Conservation (phyloP, 2,888 invertebrate species). For the Copidosoma aretas region DNA sequence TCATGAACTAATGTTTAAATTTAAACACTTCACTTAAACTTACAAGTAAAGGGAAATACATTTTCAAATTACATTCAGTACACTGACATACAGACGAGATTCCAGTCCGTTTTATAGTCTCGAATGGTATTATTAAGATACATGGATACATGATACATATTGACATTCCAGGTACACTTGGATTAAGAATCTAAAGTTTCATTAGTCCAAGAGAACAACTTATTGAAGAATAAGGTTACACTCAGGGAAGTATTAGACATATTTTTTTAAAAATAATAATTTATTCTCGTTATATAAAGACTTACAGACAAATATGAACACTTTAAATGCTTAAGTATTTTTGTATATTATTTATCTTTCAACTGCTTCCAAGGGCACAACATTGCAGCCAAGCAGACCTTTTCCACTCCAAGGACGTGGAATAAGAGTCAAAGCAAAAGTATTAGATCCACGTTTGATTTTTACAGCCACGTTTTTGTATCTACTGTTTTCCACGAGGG, state of each 20-base stretch:
- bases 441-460: constrained; percentile 65
- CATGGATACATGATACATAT: not conserved
- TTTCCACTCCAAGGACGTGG: constrained; percentile 81
- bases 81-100: constrained; percentile 5
- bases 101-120: constrained; percentile 18
- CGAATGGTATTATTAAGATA: not conserved
- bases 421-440: constrained; percentile 68
- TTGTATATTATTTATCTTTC: constrained; percentile 52
- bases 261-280: constrained; percentile 30
- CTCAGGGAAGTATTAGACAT: constrained; percentile 15
- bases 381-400: constrained; percentile 78
- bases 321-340: constrained; percentile 20
- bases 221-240: constrained; percentile 8
- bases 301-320: constrained; percentile 33
- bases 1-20: too few relatives aligned
- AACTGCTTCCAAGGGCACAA: constrained; percentile 64
- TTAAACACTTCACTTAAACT: constrained; percentile 2
- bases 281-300: constrained; percentile 29
- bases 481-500: constrained; percentile 71
- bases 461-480: constrained; percentile 65
- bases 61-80: constrained; percentile 9
- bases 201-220: constrained; percentile 12
- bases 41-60: constrained; percentile 28
- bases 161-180: constrained; percentile 13
- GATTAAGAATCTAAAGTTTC: constrained; percentile 29